phyloP scores from a whole-genome alignment of 1,140 invertebrate genomes.

The Akabosia matsudoensis region DNA sequence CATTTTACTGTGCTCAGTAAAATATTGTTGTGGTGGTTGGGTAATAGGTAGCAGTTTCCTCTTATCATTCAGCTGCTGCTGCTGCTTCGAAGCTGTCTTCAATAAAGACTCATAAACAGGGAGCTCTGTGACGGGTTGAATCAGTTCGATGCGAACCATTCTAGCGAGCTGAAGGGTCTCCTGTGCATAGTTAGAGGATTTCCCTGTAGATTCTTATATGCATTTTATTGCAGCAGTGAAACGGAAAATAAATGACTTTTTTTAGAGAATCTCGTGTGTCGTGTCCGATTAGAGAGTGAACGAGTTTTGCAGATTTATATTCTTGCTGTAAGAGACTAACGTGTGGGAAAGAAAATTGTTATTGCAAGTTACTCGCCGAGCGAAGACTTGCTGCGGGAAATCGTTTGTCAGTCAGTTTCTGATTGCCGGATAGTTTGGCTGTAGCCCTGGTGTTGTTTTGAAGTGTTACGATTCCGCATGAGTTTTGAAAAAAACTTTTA shows the following conservation, averaged over 20 bases:
- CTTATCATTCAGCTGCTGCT: slow-evolving; percentile 6
- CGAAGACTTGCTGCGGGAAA: no score
- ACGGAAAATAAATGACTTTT: neutral
- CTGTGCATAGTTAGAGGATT: neutral
- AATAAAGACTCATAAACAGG: neutral
- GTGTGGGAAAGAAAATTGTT: no score
- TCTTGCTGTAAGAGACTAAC: no score
- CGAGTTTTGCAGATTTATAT: no score
- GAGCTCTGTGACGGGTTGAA: neutral
- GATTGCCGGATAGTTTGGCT: no score
- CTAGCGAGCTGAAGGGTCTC: slow-evolving; percentile 15
- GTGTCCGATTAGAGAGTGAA: neutral
- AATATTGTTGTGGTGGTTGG: neutral
- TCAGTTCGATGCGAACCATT: slow-evolving; percentile 17
- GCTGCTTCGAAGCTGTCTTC: neutral
- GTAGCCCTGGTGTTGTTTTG: no score
- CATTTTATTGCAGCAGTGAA: neutral
- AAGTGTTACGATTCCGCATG: no score
- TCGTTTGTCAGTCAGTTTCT: no score
- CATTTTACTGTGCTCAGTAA: no score
- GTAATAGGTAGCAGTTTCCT: slow-evolving; percentile 12
- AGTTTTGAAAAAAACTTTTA: no score
- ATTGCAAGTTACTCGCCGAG: no score
- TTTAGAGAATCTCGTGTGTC: neutral
- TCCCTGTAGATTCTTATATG: neutral